Percentiles rank a stretch among this genome's conserved stretches.
phyloP scores from a whole-genome alignment of 2,888 invertebrate species.

The Liposcelis brunnea region DNA sequence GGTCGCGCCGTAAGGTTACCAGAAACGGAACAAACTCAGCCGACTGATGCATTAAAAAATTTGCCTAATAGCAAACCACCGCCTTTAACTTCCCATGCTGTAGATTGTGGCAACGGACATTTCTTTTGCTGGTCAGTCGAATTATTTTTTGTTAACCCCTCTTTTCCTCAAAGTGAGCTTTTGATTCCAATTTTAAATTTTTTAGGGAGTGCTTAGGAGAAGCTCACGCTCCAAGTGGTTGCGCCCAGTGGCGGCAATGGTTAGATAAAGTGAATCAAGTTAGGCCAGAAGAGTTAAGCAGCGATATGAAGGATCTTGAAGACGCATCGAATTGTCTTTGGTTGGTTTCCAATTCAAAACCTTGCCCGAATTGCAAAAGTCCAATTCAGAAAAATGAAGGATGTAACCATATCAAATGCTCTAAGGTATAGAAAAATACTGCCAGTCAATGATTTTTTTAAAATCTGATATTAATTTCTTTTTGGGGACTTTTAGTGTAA shows the following conservation, averaged over 20 bases:
- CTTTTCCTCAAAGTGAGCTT: not conserved
- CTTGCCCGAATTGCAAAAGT: slow-evolving; percentile 50
- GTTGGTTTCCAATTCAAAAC: slow-evolving; percentile 51
- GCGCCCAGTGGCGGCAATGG: slow-evolving; percentile 45
- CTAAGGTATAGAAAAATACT: no score
- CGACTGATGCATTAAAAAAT: slow-evolving; percentile 12
- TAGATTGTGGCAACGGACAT: slow-evolving; percentile 52
- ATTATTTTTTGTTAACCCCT: no score
- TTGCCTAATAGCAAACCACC: slow-evolving; percentile 10
- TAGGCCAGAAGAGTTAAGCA: slow-evolving; percentile 41
- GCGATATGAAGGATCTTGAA: slow-evolving; percentile 32
- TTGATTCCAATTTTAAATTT: not conserved
- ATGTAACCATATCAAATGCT: slow-evolving; percentile 56
- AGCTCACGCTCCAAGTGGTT: slow-evolving; percentile 48
- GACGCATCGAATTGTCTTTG: slow-evolving; percentile 46
- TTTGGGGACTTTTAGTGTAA: slow-evolving; percentile 35
- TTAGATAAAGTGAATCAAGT: slow-evolving; percentile 40
- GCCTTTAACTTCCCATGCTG: slow-evolving; percentile 37
- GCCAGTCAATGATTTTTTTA: slow-evolving; percentile 11
- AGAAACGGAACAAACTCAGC: slow-evolving; percentile 30
- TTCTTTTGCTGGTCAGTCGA: slow-evolving; percentile 44
- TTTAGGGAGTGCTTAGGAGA: slow-evolving; percentile 37
- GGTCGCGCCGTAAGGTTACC: slow-evolving; percentile 45
- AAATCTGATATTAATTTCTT: not conserved
- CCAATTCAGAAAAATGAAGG: slow-evolving; percentile 56